Evolutionary conservation across 2,797 vertebrate species (phyloP), one percentile per base, ranked within the genome.

Genomic region (Capromys pilorides): DNA sequence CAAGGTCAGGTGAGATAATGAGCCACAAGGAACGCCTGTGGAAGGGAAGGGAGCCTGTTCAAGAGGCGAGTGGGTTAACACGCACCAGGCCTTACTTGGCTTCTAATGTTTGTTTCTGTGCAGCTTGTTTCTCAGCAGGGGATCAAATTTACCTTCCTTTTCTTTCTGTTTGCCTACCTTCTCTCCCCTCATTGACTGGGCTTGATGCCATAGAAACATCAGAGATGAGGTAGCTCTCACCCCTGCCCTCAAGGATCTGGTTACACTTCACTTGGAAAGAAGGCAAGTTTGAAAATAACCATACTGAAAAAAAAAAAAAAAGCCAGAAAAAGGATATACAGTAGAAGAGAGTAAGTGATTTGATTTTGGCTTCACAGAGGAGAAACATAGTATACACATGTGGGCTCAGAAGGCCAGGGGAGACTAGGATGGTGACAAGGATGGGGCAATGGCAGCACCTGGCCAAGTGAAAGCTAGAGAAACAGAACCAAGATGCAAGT

Each of bases 1-100:
- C 41, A 69, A 96, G 75, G 94, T 91, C 95, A 90, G 93, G 71
- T 91, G 95, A 93, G 91, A 92, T 83, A 62, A 87, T 91, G 92
- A 95, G 85, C n/a, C 94, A 59, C 82, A 92, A 87, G 78, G 45
- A 86, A 51, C 59, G 16, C 88, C 57, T 94, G 93, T 82, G 39
- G n/a, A 57, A 39, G 75, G 77, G 84, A 79, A 1, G 39, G 84
- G 95, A 62, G 87, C 33, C 62, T 39, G 45, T 22, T 5, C 39
- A n/a, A 82, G 51, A 51, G 45, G 39, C 45, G 26, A 78, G 73
- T 49, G 1, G 0, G 57, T 36, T 79, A 59, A 82, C 95, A 77
- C 21, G 66, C 77, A 85, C 84, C 78, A 39, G 64, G 59, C n/a
- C 89, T 77, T 93, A 28, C 51, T 79, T 28, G 57, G 87, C 69